A percentile compares a stretch with the other conserved stretches of the same genome.
Conservation (phyloP, 92 coral and sea anemone species). For the Epizoanthus fatuus region DNA sequence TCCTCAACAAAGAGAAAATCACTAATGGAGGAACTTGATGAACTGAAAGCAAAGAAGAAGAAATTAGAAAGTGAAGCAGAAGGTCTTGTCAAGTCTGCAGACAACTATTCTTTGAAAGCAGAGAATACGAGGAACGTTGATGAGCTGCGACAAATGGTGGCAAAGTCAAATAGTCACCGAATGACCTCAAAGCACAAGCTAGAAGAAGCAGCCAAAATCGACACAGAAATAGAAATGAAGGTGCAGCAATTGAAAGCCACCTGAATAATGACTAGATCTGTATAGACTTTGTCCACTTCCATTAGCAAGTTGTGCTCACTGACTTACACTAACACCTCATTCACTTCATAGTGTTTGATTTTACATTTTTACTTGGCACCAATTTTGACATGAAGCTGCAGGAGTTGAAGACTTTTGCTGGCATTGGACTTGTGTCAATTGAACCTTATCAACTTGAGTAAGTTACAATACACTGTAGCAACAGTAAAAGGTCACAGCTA, state of each 20-base stretch:
- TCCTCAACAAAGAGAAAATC: slow-evolving; percentile 36
- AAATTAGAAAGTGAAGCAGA: slow-evolving; percentile 36
- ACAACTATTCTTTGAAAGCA: neutral
- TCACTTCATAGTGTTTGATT: too few species aligned
- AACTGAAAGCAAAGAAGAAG: slow-evolving; percentile 39
- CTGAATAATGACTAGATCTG: neutral
- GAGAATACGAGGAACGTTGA: slow-evolving; percentile 19
- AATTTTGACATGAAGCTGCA: too few species aligned
- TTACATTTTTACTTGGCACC: too few species aligned
- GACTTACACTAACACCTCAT: too few species aligned
- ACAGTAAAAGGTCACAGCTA: too few species aligned
- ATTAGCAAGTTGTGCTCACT: too few species aligned
- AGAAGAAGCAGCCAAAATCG: slow-evolving; percentile 21
- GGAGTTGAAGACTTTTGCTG: too few species aligned
- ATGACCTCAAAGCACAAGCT: slow-evolving; percentile 45
- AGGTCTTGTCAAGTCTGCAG: slow-evolving; percentile 40
- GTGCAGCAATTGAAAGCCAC: slow-evolving; percentile 5
- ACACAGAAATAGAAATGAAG: slow-evolving; percentile 23
- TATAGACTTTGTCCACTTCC: too few species aligned
- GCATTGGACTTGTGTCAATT: too few species aligned
- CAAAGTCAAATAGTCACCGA: slow-evolving; percentile 51
- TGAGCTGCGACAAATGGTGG: slow-evolving; percentile 28
- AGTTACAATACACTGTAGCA: too few species aligned
- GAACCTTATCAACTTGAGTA: too few species aligned
- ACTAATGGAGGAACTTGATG: slow-evolving; percentile 7